A percentile compares a stretch with the other conserved stretches of the same genome.
Conservation (phyloP, 2,888 invertebrate genomes). For the Oegoconia quadripuncta region DNA sequence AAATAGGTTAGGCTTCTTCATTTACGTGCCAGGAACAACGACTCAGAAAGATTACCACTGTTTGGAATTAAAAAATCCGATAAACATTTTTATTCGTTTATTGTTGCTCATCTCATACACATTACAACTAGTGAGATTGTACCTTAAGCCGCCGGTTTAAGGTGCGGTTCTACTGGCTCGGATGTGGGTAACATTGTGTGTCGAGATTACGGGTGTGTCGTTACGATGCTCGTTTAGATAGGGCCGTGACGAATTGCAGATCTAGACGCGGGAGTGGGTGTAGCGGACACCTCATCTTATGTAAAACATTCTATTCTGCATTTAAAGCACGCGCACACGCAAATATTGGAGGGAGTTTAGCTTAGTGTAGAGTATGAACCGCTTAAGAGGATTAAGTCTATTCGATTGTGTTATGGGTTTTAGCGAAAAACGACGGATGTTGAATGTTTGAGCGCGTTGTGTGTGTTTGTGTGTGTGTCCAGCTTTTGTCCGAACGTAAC, state of each 20-base stretch:
- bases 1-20: too few species aligned
- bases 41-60: too few species aligned
- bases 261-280: slow-evolving; percentile 41
- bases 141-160: background rate
- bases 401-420: too few species aligned
- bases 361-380: too few species aligned
- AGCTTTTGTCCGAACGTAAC: too few species aligned
- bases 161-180: background rate
- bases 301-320: slow-evolving; percentile 10
- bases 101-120: slow-evolving; percentile 26
- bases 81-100: slow-evolving; percentile 28
- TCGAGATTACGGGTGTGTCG: slow-evolving; percentile 70
- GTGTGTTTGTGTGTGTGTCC: too few species aligned
- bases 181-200: slow-evolving; percentile 6
- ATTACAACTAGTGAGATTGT: slow-evolving; percentile 7
- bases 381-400: too few species aligned
- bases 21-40: too few species aligned
- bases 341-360: background rate
- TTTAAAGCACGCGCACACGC: background rate
- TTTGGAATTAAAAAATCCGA: slow-evolving; percentile 20
- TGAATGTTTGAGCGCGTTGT: too few species aligned
- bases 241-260: slow-evolving; percentile 70
- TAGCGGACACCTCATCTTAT: slow-evolving; percentile 21
- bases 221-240: slow-evolving; percentile 78
- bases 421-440: too few species aligned